These are phyloP conservation scores for Podilymbus podiceps DNA, from an alignment of 2,113 vertebrate species.

Conservation along the genomic window DNA sequence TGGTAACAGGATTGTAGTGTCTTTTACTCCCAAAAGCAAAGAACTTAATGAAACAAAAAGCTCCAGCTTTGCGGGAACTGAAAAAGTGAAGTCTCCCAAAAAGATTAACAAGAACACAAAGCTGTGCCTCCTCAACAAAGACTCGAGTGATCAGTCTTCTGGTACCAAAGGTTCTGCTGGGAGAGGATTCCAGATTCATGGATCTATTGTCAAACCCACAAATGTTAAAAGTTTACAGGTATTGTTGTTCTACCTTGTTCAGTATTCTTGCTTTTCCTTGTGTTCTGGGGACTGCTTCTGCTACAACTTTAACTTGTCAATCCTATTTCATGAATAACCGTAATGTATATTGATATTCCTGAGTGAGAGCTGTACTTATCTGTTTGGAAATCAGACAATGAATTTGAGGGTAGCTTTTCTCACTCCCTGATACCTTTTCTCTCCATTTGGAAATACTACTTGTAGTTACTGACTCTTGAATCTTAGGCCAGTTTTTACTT, in stretches of 20 bases:
- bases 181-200: conserved; percentile 76
- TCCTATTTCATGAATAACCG: not conserved
- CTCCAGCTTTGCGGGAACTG: conserved; percentile 70
- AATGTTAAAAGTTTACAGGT: conserved; percentile 90
- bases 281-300: not conserved
- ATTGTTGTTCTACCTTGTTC: not conserved
- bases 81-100: conserved; percentile 90
- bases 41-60: conserved; percentile 74
- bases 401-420: not conserved
- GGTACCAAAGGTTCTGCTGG: conserved; percentile 79
- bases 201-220: conserved; percentile 75
- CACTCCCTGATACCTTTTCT: accelerated
- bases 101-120: conserved; percentile 83
- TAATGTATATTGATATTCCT: not conserved
- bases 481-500: not conserved
- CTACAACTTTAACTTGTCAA: not conserved
- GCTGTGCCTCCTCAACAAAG: conserved; percentile 78
- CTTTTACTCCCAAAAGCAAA: conserved; percentile 83
- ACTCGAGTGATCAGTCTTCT: conserved; percentile 79
- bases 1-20: conserved; percentile 89
- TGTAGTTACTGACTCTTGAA: not conserved
- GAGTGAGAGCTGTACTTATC: not conserved
- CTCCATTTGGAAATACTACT: not conserved
- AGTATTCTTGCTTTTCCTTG: not conserved
- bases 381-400: not conserved